Evolutionary conservation across 2,888 invertebrate genomes (phyloP).

Genomic region (Macroteleia sp.): DNA sequence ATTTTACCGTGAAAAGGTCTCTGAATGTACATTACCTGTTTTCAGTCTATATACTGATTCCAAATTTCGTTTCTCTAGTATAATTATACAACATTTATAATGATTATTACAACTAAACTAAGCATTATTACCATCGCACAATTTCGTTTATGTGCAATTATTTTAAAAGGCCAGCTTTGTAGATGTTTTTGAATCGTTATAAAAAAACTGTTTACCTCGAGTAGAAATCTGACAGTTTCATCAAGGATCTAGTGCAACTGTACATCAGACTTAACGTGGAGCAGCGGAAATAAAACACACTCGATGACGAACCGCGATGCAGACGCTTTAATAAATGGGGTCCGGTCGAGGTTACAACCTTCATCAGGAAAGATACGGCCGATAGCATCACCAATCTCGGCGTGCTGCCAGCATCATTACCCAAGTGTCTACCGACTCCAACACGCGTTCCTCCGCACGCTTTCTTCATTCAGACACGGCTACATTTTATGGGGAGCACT

Average conservation of each 20-base stretch:
- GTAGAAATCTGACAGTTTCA: constrained; percentile 27
- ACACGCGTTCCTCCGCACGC: constrained; percentile 60
- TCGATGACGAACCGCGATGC: constrained; percentile 54
- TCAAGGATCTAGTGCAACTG: constrained; percentile 32
- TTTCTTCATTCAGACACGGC: constrained; percentile 46
- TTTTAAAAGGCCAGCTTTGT: background rate
- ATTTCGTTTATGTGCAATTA: background rate
- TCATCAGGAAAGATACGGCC: constrained; percentile 78
- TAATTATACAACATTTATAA: too few relatives aligned
- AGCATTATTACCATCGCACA: too few relatives aligned
- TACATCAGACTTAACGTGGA: constrained; percentile 39
- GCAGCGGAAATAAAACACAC: constrained; percentile 42
- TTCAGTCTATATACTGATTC: too few relatives aligned
- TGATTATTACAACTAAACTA: too few relatives aligned
- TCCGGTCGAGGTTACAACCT: constrained; percentile 78
- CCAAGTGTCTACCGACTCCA: constrained; percentile 70
- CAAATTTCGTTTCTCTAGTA: too few relatives aligned
- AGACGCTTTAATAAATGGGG: constrained; percentile 77
- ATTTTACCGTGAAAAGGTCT: too few relatives aligned
- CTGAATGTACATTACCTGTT: too few relatives aligned
- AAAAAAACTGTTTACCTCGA: constrained; percentile 1
- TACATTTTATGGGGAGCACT: constrained; percentile 48
- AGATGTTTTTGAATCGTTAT: background rate
- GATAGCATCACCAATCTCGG: constrained; percentile 79
- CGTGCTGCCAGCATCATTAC: constrained; percentile 75